Conservation (phyloP, 2,888 invertebrate species). For the Cylloceria caligata region DNA sequence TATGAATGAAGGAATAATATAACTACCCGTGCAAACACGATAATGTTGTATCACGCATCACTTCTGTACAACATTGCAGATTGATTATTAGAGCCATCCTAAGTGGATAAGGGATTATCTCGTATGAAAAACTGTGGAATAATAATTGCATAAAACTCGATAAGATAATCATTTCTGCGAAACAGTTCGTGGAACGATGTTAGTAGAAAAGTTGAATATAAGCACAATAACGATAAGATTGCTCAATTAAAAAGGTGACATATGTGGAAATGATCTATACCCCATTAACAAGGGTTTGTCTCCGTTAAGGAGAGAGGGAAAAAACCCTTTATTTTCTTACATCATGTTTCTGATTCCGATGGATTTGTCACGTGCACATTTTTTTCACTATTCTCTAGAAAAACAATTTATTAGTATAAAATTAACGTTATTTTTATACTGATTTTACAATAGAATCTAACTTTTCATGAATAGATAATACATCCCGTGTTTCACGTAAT, state of each 20-base stretch:
- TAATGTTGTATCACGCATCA: constrained; percentile 77
- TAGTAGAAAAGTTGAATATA: constrained; percentile 5
- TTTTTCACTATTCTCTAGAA: no score
- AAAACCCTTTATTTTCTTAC: no score
- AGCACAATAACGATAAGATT: constrained; percentile 29
- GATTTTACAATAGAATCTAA: no score
- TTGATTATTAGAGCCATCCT: constrained; percentile 59
- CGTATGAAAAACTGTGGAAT: constrained; percentile 21
- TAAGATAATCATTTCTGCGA: constrained; percentile 32
- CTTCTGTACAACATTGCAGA: constrained; percentile 62
- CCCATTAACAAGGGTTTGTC: neutral
- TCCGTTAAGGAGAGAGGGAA: no score
- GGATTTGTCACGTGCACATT: no score
- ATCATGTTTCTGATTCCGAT: no score
- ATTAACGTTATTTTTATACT: no score
- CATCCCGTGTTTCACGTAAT: no score
- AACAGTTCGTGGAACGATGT: neutral
- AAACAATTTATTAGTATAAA: no score
- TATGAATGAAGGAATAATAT: constrained; percentile 78
- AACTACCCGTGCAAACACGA: constrained; percentile 77
- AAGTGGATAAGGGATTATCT: constrained; percentile 18
- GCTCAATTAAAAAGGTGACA: constrained; percentile 49
- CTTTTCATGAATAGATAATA: no score
- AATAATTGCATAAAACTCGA: neutral
- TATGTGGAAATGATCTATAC: neutral